Percentiles rank a stretch among this genome's conserved stretches.
Conservation (phyloP, 2,888 invertebrate genomes). For the Drosophila paucipuncta region DNA sequence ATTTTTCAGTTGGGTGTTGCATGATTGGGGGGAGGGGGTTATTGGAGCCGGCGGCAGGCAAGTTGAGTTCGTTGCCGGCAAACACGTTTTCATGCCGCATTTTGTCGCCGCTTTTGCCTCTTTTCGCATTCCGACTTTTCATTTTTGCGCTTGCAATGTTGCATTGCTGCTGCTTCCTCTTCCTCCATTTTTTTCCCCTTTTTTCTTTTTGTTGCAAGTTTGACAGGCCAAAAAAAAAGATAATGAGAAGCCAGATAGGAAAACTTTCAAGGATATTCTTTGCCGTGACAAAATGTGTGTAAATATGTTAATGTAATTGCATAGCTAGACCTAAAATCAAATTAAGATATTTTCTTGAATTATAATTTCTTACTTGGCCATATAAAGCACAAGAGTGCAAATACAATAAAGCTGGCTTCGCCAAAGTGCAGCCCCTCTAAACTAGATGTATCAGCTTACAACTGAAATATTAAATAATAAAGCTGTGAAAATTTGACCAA, state of each 20-base stretch:
- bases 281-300: constrained; percentile 14
- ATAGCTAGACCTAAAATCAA: neutral
- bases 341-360: neutral
- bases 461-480: neutral
- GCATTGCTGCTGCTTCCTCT: constrained; percentile 4
- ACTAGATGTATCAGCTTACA: neutral
- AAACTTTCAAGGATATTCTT: constrained; percentile 12
- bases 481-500: neutral
- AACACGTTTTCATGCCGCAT: constrained; percentile 65
- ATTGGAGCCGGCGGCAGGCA: constrained; percentile 34
- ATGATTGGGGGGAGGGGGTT: constrained; percentile 34
- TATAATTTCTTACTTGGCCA: neutral
- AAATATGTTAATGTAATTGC: neutral
- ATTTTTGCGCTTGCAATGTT: constrained; percentile 39
- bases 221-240: constrained; percentile 31
- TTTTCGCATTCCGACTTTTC: constrained; percentile 45
- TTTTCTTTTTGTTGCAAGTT: constrained; percentile 24
- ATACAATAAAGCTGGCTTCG: neutral
- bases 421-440: neutral
- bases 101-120: constrained; percentile 38
- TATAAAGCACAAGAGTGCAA: neutral
- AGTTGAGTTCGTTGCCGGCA: constrained; percentile 65
- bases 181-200: neutral
- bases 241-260: constrained; percentile 8
- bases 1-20: constrained; percentile 60